Evolutionary conservation across 1,140 invertebrate genomes (phyloP).

Genomic region (Papilio dardanus): DNA sequence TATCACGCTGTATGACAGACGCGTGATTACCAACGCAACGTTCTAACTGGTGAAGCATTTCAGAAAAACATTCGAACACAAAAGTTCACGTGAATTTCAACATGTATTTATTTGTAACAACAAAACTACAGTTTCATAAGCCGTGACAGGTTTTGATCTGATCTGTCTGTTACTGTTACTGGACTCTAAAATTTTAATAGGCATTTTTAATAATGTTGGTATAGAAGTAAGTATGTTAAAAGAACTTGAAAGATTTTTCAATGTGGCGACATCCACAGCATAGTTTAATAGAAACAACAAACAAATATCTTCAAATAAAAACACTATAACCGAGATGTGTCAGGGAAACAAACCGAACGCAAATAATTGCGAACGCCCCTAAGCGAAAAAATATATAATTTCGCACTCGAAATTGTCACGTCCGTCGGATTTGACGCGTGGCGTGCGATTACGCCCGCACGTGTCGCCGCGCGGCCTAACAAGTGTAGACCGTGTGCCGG

Average conservation of each 20-base stretch:
- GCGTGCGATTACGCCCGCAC: constrained; percentile 48
- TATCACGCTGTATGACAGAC: constrained; percentile 45
- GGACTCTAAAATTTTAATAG: neutral
- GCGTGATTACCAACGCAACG: constrained; percentile 44
- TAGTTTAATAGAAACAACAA: constrained; percentile 1
- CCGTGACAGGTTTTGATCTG: neutral
- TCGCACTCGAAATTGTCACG: constrained; percentile 57
- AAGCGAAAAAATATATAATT: constrained; percentile 57
- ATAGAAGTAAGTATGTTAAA: neutral
- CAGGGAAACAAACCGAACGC: constrained; percentile 54
- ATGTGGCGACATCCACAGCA: neutral
- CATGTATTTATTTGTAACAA: constrained; percentile 39
- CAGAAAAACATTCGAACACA: constrained; percentile 24
- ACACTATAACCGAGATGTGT: constrained; percentile 43
- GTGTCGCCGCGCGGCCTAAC: constrained; percentile 35
- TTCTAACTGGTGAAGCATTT: constrained; percentile 41
- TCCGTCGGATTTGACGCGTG: constrained; percentile 52
- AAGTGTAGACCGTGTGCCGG: constrained; percentile 13
- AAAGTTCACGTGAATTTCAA: constrained; percentile 37
- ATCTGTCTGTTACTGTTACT: neutral
- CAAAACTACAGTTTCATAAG: neutral
- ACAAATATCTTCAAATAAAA: constrained; percentile 13
- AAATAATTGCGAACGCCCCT: constrained; percentile 60
- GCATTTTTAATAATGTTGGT: neutral
- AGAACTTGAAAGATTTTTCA: neutral